These are phyloP conservation scores for Metopia argyrocephala DNA, from an alignment of 2,888 invertebrate species.

Conservation along the genomic window DNA sequence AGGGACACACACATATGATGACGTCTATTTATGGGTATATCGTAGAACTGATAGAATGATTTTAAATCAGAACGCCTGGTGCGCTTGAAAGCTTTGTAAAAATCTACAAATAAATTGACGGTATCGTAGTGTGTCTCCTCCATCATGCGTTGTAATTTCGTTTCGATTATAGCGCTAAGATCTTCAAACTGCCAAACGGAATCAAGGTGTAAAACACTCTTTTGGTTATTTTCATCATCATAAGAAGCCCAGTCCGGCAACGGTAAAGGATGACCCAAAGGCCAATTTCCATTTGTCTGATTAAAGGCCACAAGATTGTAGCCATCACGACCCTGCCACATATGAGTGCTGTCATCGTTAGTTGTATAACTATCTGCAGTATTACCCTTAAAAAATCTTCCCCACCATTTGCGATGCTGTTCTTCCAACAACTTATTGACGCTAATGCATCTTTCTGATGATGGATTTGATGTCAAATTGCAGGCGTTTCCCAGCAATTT, in stretches of 20 bases:
- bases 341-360: conserved; percentile 46
- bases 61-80: conserved; percentile 83
- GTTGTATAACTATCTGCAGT: conserved; percentile 20
- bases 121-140: conserved; percentile 94
- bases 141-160: conserved; percentile 87
- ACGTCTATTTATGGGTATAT: conserved; percentile 86
- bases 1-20: conserved; percentile 94
- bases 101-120: conserved; percentile 88
- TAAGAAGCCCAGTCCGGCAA: conserved; percentile 85
- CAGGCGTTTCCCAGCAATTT: conserved; percentile 47
- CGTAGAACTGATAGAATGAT: conserved; percentile 87
- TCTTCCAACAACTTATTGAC: conserved; percentile 72
- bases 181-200: conserved; percentile 85
- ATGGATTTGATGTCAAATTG: conserved; percentile 75
- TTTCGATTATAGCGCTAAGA: conserved; percentile 88
- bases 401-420: conserved; percentile 69
- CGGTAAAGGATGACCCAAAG: conserved; percentile 85
- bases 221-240: conserved; percentile 67
- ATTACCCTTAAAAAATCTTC: conserved; percentile 49
- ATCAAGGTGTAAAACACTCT: conserved; percentile 78
- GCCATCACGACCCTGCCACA: conserved; percentile 76
- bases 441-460: conserved; percentile 75
- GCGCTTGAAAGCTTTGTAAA: conserved; percentile 83
- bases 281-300: conserved; percentile 82
- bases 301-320: conserved; percentile 78